A percentile compares a stretch with the other conserved stretches of the same genome.
These are phyloP conservation scores for Chaitophorus viminalis DNA, from an alignment of 2,888 invertebrate species.

Conservation along the genomic window DNA sequence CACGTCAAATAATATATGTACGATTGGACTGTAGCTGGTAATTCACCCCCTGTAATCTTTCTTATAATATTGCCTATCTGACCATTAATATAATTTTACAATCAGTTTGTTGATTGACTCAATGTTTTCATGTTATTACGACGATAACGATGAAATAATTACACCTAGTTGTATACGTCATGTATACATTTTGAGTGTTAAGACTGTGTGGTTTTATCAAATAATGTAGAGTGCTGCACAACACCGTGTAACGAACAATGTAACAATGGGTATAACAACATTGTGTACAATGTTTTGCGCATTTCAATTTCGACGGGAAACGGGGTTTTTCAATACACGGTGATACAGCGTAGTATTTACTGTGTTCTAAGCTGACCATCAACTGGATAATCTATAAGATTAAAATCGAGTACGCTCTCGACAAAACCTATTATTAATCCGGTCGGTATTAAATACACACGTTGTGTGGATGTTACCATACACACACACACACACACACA, in stretches of 20 bases:
- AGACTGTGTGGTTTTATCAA: background rate
- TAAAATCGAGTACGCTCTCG: constrained; percentile 34
- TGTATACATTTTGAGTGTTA: background rate
- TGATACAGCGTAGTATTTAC: background rate
- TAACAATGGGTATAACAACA: too few relatives aligned
- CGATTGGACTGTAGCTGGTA: too few relatives aligned
- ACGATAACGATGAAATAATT: background rate
- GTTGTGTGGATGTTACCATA: constrained; percentile 2
- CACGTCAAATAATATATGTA: too few relatives aligned
- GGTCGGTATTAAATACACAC: constrained; percentile 25
- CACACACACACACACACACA: background rate
- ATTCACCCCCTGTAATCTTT: too few relatives aligned
- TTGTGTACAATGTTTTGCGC: background rate
- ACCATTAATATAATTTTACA: background rate
- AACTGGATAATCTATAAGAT: constrained; percentile 52
- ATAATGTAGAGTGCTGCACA: background rate
- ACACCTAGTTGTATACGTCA: background rate
- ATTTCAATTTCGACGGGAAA: constrained; percentile 11
- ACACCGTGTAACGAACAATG: background rate
- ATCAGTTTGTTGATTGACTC: background rate
- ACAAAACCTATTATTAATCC: constrained; percentile 38
- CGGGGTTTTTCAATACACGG: constrained; percentile 29
- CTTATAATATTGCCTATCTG: background rate
- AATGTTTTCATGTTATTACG: background rate
- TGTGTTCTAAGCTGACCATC: constrained; percentile 13